Evolutionary conservation across 2,797 vertebrate species (phyloP), one percentile per base, ranked within the genome.

Genomic region (Lacerta viridis): DNA sequence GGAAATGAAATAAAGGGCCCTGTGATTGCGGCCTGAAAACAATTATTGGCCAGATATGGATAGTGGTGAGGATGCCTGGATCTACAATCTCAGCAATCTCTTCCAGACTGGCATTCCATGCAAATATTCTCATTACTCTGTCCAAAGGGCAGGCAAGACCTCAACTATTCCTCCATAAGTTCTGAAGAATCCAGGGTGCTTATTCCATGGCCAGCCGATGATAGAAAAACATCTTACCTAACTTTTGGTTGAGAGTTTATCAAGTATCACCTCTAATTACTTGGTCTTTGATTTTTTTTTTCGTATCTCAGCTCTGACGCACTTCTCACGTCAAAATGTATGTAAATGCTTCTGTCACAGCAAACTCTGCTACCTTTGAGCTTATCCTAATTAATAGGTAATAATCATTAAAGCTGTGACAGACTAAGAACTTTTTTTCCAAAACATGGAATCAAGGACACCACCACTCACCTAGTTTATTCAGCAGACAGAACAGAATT

Each of bases 361-460:
- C 23, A 80, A 15, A 59, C 27, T 33, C n/a, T 82, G 43, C 25
- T 88, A 89, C 20, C 83, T 93, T 90, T 92, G 79, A 84, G 81
- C 86, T 83, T 43, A 55, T n/a, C 87, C 41, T 41, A 66, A 9
- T 76, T 81, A 55, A 29, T 23, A 64, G 0, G 0, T n/a, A 79
- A 33, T 0, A 0, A n/a, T 43, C 55, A 81, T 89, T 93, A 86
- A 18, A 89, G 78, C 66, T 89, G 23, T 36, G 46, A 23, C 17
- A 46, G 91, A 25, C 69, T 87, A 23, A 3, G 17, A 64, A 23
- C 3, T 43, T 0, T 50, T 85, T 85, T 88, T 89, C 36, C 71
- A 80, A 55, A 88, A 89, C 87, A 90, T 1, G 46, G 36, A 85
- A 72, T 55, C 75, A 55, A 29, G 78, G 43, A 36, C 69, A 72